Evolutionary conservation across 2,888 invertebrate genomes (phyloP), one percentile per base, ranked within the genome.

Genomic region (Leptinotarsa rubiginosa): DNA sequence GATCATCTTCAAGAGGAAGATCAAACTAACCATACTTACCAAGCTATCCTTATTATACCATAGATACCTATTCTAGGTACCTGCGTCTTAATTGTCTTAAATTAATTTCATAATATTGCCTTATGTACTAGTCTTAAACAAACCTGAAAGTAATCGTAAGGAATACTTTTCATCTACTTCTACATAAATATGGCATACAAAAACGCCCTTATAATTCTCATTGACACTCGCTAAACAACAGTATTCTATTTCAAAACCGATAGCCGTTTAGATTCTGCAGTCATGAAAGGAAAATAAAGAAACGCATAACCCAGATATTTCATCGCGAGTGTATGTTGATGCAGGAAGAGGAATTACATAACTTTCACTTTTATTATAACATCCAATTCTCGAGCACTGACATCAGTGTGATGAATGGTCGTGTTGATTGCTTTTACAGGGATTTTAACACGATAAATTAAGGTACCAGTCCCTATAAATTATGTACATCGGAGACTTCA

Each of bases 261-360:
- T 41, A 47, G 18, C 16, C 18, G 13, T 47, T 5, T 56, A 47
- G 18, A 67, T 67, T 67, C 67, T 20, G 15, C 56, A 16, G 47
- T 56, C 69, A 22, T 16, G 50, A 67, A 62, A 72, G 47, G 62
- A 72, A 67, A 62, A 62, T 68, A 62, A 68, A 68, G 67, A 41
- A 73, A 47, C 52, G 47, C 41, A 59, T 69, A 73, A 73, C 73
- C 73, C 73, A 73, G 73, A 73, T 73, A 69, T 69, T 65, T 54
- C 65, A 69, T 25, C 49, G 25, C 50, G 22, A 69, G 47, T 56
- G 56, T 47, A 73, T 73, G 69, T 50, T 49, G 31, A 68, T 69
- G 54, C 69, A 73, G 73, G 69, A 73, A 73, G 18, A 69, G 69
- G 69, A 73, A 70, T 73, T 73, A 65, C 73, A 70, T 69, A 69